Evolutionary conservation across 2,797 vertebrate genomes (phyloP).

Genomic region (Pelodytes ibericus): DNA sequence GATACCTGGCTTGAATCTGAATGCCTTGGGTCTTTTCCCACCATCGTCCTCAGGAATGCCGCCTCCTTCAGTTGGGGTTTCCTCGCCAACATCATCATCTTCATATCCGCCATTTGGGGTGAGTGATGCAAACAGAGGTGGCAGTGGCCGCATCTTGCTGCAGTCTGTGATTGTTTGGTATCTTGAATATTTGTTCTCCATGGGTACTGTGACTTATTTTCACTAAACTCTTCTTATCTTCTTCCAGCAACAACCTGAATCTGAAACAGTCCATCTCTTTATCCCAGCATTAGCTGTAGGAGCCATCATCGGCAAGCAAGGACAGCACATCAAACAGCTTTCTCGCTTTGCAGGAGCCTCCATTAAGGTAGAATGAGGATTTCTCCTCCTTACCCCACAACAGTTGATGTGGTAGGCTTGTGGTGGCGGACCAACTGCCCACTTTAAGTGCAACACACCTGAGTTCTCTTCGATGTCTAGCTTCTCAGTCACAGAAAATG

Average conservation of each 20-base stretch:
- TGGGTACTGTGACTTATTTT: neutral
- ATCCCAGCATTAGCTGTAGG: constrained; percentile 96
- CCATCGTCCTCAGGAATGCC: constrained; percentile 88
- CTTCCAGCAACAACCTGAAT: constrained; percentile 86
- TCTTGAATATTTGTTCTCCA: too few species aligned
- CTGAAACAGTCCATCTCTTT: constrained; percentile 96
- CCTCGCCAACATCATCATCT: constrained; percentile 83
- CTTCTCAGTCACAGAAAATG: too few species aligned
- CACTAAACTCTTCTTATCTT: constrained; percentile 44
- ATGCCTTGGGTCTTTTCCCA: constrained; percentile 94
- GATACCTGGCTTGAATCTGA: constrained; percentile 97
- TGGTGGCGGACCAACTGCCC: too few species aligned
- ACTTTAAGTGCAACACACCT: too few species aligned
- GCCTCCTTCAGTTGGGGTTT: constrained; percentile 84
- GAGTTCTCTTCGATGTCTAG: too few species aligned
- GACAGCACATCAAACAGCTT: constrained; percentile 98
- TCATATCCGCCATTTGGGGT: constrained; percentile 92
- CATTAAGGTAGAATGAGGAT: constrained; percentile 91
- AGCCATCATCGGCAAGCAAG: constrained; percentile 98
- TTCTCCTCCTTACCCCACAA: too few species aligned
- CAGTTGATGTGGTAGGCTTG: too few species aligned
- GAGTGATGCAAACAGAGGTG: too few species aligned
- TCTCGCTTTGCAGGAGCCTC: constrained; percentile 97
- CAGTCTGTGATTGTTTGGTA: too few species aligned
- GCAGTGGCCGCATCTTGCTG: too few species aligned